phyloP scores from a whole-genome alignment of 2,888 invertebrate genomes.

The Diogma glabrata region DNA sequence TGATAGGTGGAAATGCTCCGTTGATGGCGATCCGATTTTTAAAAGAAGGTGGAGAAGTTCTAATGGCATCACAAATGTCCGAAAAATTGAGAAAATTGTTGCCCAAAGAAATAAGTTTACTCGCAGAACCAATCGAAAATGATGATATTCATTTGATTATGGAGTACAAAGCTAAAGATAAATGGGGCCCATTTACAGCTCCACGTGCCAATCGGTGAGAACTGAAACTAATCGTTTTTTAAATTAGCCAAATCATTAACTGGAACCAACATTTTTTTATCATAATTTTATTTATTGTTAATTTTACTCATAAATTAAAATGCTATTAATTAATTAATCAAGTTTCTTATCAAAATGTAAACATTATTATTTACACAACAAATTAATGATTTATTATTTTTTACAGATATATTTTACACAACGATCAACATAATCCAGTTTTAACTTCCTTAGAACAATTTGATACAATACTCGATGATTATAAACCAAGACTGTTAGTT shows the following conservation, averaged over 20 bases:
- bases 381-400: slow-evolving; percentile 15
- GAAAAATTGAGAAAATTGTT: slow-evolving; percentile 44
- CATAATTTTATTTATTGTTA: no score
- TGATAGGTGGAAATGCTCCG: slow-evolving; percentile 74
- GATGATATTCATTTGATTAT: slow-evolving; percentile 72
- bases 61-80: slow-evolving; percentile 56
- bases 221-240: slow-evolving; percentile 21
- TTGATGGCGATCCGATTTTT: slow-evolving; percentile 68
- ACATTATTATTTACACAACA: slow-evolving; percentile 27
- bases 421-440: slow-evolving; percentile 67
- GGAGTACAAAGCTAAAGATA: slow-evolving; percentile 66
- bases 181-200: slow-evolving; percentile 60
- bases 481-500: slow-evolving; percentile 60
- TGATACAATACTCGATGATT: slow-evolving; percentile 45
- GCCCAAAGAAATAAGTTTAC: slow-evolving; percentile 49
- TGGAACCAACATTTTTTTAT: no score
- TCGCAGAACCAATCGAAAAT: slow-evolving; percentile 49
- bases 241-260: slow-evolving; percentile 11
- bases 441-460: slow-evolving; percentile 61
- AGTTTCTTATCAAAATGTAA: no score
- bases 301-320: no score
- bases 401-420: slow-evolving; percentile 60
- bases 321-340: no score
- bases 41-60: slow-evolving; percentile 62
- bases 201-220: slow-evolving; percentile 61